These are phyloP conservation scores for Eolophus roseicapilla DNA, from an alignment of 2,113 vertebrate genomes.

Conservation along the genomic window DNA sequence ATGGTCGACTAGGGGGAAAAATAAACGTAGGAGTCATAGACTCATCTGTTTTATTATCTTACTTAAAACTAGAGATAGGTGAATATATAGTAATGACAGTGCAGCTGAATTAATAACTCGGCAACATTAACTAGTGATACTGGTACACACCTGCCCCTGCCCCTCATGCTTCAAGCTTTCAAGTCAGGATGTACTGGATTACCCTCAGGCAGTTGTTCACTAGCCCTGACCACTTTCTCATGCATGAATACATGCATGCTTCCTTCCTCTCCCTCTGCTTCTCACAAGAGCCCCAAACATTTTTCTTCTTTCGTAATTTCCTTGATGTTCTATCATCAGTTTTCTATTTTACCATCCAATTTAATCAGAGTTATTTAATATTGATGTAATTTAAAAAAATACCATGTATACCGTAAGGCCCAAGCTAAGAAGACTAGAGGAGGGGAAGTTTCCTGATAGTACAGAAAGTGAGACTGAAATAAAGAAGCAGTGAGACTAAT, in stretches of 20 bases:
- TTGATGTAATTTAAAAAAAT: not conserved
- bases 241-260: not conserved
- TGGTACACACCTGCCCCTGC: accelerated
- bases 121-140: not conserved
- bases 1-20: not conserved
- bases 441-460: not conserved
- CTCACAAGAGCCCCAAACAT: not conserved
- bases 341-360: not conserved
- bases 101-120: not conserved
- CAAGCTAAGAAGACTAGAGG: not conserved
- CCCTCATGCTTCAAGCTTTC: not conserved
- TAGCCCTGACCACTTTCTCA: not conserved
- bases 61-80: not conserved
- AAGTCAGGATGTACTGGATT: not conserved
- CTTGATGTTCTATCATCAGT: not conserved
- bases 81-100: not conserved
- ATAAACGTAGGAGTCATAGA: not conserved
- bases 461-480: not conserved
- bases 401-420: not conserved
- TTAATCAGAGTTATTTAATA: not conserved
- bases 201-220: not conserved
- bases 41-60: not conserved
- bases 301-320: not conserved
- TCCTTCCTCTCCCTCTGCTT: not conserved
- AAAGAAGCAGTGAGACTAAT: not conserved